Evolutionary conservation across 2,113 vertebrate species (phyloP), one percentile per base, ranked within the genome.

Genomic region (Boulengeromyrus knoepffleri): DNA sequence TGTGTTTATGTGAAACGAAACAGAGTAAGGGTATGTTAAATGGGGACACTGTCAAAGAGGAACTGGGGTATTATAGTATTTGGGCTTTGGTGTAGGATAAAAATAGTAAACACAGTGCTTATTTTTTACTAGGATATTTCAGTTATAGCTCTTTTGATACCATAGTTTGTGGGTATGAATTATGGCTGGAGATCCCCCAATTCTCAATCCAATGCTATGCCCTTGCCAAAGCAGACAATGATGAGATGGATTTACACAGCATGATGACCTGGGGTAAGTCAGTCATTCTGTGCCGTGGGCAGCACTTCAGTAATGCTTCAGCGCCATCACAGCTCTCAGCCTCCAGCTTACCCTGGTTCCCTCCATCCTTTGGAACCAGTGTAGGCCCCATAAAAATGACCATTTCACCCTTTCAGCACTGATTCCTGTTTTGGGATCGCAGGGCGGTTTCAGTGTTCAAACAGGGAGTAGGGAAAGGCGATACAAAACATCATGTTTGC

Each of bases 351-450:
- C 47, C 10, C 19, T 21, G 45, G 45, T 50, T 56, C 6, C n/a
- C 74, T 89, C 49, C 9, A 7, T 15, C 88, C 27, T 27, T 83
- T 74, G 24, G 10, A 5, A 3, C 21, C 49, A 39, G 4, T 52
- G 46, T 52, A 45, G 24, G 27, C 6, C 27, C 70, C 49, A 49
- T 21, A 80, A 7, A 52, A n/a, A 36, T 19, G 21, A 39, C 31
- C 24, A 46, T 31, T 70, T 88, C 70, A 77, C 70, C 70, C 87
- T 88, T 42, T 66, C n/a, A 70, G 56, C 88, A n/a, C 88, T 88
- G 45, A 66, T 62, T 47, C 17, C 83, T 47, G 42, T 85, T 39
- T 5, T 47, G 21, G 19, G 1, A 31, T n/a, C n/a, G 5, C 15
- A 74, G 21, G 46, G 88, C n/a, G 1, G 24, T 9, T 5, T 80